Evolutionary conservation across 2,888 invertebrate species (phyloP).

Genomic region (Agrochola macilenta): DNA sequence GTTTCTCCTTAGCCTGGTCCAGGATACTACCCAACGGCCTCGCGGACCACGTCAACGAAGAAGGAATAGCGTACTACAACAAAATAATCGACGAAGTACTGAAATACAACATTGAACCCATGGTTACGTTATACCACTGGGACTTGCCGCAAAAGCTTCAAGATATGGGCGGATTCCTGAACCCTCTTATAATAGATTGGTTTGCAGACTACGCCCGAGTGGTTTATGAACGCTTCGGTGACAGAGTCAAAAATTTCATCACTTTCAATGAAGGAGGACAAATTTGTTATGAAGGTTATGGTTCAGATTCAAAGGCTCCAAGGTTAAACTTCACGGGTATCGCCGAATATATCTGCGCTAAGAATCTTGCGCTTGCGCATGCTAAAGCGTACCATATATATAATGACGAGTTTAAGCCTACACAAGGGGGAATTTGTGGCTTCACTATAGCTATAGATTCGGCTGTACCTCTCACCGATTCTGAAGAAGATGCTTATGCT

Average conservation of each 20-base stretch:
- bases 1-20: constrained; percentile 91
- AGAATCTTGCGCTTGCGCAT: constrained; percentile 89
- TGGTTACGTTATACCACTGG: constrained; percentile 90
- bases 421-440: constrained; percentile 68
- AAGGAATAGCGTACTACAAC: constrained; percentile 92
- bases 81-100: constrained; percentile 91
- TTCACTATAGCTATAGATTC: constrained; percentile 56
- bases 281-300: constrained; percentile 84
- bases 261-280: constrained; percentile 90
- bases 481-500: constrained; percentile 75
- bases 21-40: constrained; percentile 91
- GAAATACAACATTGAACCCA: constrained; percentile 91
- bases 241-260: constrained; percentile 89
- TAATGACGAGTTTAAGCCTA: constrained; percentile 75
- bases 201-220: constrained; percentile 86
- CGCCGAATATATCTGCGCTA: constrained; percentile 88
- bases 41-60: constrained; percentile 86
- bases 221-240: constrained; percentile 83
- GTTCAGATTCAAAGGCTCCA: constrained; percentile 74
- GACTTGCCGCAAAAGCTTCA: constrained; percentile 89
- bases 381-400: constrained; percentile 83
- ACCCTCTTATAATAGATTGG: constrained; percentile 81
- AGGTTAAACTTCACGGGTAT: constrained; percentile 81
- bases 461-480: constrained; percentile 71
- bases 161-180: constrained; percentile 88